phyloP scores from a whole-genome alignment of 2,113 vertebrate species.

The Nothobranchius furzeri region DNA sequence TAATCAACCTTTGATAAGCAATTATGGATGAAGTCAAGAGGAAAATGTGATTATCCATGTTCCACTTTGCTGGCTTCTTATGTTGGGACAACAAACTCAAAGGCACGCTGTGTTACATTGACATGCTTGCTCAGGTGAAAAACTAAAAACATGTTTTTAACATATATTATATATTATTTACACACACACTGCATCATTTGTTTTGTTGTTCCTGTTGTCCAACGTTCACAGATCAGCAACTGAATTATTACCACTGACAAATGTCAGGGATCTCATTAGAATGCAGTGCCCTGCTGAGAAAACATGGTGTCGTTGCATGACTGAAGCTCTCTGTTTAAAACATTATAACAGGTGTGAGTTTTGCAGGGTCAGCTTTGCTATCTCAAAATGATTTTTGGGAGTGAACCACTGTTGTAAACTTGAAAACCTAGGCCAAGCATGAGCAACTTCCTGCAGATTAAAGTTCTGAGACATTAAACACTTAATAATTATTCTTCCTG shows the following conservation, averaged over 20 bases:
- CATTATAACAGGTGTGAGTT: no score
- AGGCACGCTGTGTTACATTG: slow-evolving; percentile 1
- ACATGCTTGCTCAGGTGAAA: background rate
- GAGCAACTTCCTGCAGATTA: no score
- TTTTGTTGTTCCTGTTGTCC: background rate
- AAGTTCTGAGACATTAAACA: no score
- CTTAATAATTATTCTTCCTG: no score
- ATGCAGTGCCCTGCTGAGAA: background rate
- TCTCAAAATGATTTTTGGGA: no score
- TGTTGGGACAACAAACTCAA: slow-evolving; percentile 44
- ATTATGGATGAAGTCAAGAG: slow-evolving; percentile 66
- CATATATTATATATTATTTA: background rate
- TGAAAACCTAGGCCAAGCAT: no score
- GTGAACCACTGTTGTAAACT: no score
- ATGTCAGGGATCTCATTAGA: background rate
- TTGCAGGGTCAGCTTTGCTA: no score
- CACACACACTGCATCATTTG: background rate
- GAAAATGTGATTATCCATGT: slow-evolving; percentile 69
- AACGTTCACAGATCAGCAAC: background rate
- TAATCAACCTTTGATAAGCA: slow-evolving; percentile 69
- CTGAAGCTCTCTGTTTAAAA: no score
- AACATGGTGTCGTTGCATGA: no score
- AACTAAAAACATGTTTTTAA: background rate
- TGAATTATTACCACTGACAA: background rate
- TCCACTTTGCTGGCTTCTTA: slow-evolving; percentile 50